Percentiles rank a stretch among this genome's conserved stretches.
Conservation (phyloP, 2,797 vertebrate genomes). For the Leucoraja ocellata region DNA sequence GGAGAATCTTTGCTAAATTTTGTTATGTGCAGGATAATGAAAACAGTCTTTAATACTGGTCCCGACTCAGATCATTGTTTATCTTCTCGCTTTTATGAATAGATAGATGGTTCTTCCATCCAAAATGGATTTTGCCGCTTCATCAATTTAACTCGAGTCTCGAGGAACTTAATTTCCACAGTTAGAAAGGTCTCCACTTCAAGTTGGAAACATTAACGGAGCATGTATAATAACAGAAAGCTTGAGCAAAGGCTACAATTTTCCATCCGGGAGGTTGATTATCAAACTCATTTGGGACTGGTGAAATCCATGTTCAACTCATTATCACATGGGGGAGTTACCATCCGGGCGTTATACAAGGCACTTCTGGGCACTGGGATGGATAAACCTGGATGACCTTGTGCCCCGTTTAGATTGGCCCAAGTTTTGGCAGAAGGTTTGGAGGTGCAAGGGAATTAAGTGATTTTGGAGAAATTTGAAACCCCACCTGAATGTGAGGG, state of each 20-base stretch:
- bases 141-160: background rate
- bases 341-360: background rate
- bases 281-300: background rate
- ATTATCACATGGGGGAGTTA: background rate
- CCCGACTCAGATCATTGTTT: background rate
- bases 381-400: background rate
- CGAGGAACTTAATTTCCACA: background rate
- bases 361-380: background rate
- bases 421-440: background rate
- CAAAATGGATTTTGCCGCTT: slow-evolving; percentile 2
- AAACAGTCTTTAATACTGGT: background rate
- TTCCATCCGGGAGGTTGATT: background rate
- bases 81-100: background rate
- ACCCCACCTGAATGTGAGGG: no score
- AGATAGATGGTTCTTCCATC: background rate
- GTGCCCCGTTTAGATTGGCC: background rate
- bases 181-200: background rate
- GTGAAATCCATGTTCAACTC: background rate
- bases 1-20: background rate
- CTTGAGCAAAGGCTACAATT: background rate
- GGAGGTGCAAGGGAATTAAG: no score
- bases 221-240: background rate
- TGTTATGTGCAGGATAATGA: background rate
- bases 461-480: no score
- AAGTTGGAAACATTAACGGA: background rate